Evolutionary conservation across 2,797 vertebrate genomes (phyloP), one percentile per base, ranked within the genome.

Genomic region (Eulemur mongoz): DNA sequence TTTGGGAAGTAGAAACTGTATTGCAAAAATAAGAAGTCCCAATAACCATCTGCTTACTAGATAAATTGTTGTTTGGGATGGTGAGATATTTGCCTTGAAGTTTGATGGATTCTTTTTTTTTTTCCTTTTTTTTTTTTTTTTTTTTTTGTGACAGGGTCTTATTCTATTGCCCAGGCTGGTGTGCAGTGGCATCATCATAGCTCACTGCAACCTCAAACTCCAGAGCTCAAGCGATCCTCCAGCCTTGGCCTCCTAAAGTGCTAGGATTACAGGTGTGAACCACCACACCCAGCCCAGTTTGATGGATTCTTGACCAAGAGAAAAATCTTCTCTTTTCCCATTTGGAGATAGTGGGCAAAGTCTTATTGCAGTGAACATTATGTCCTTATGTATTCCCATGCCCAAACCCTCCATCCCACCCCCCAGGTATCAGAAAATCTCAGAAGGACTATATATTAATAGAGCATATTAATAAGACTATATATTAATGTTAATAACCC

Each of bases 61-160:
- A 70, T 48, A 97, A 40, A 84, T 76, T 38, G 30, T 78, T 45
- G 35, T 75, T 87, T 80, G 80, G 18, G n/a, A 81, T 73, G 59
- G 18, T 38, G 40, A 93, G 92, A 73, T 83, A 75, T 89, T 76
- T 87, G 65, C 65, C 59, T 88, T 63, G 35, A 90, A 84, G 70
- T 84, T 78, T 88, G 32, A 89, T 86, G 92, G 50, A 82, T 88
- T 96, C 73, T 89, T 63, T 40, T 40, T 40, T 40, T 65, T 65
- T 65, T n/a, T 65, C 4, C 4, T 38, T 38, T 38, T 38, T 38
- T 38, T 63, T 63, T 63, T 61, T 30, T 18, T 65, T 65, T n/a
- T 65, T 65, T 65, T n/a, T 65, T 65, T 18, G 63, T n/a, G 15
- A 20, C 32, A 35, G 17, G 7, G 32, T 65, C 63, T 35, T 15